These are phyloP conservation scores for Plusia festucae DNA, from an alignment of 2,888 invertebrate genomes.

Conservation along the genomic window DNA sequence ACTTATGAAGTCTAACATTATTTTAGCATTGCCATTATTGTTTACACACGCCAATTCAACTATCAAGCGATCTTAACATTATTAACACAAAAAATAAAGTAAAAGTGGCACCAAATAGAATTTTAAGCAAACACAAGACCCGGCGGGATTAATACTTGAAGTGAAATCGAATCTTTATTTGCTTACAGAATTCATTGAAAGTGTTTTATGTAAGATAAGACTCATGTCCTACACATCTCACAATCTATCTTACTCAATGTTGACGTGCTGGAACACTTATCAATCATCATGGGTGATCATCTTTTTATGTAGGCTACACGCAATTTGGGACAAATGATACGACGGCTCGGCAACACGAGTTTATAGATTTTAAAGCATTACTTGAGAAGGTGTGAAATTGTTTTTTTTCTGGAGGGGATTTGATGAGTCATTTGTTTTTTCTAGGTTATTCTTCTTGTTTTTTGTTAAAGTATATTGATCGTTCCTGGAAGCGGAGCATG, in stretches of 20 bases:
- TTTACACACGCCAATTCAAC: not conserved
- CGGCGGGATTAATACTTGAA: conserved; percentile 41
- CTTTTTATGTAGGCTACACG: conserved; percentile 33
- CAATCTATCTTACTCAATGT: conserved; percentile 55
- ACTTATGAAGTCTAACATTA: not conserved
- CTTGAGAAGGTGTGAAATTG: conserved; percentile 5
- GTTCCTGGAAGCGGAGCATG: no score
- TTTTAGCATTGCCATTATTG: not conserved
- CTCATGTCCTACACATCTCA: conserved; percentile 55
- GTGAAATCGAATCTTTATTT: conserved; percentile 59
- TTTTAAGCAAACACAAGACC: conserved; percentile 32
- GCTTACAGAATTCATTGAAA: conserved; percentile 58
- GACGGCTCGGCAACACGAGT: conserved; percentile 32
- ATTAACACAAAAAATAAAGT: conserved; percentile 14
- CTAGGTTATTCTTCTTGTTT: no score
- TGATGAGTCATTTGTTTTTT: not conserved
- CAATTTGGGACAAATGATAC: conserved; percentile 31
- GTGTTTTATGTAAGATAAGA: conserved; percentile 51
- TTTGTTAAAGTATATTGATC: no score
- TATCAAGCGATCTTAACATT: not conserved
- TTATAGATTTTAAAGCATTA: conserved; percentile 18
- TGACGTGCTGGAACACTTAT: conserved; percentile 41
- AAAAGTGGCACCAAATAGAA: conserved; percentile 37
- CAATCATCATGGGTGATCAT: conserved; percentile 49
- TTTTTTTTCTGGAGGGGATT: conserved; percentile 11